A percentile compares a stretch with the other conserved stretches of the same genome.
Conservation (phyloP, 2,888 invertebrate genomes). For the Celastrina argiolus region DNA sequence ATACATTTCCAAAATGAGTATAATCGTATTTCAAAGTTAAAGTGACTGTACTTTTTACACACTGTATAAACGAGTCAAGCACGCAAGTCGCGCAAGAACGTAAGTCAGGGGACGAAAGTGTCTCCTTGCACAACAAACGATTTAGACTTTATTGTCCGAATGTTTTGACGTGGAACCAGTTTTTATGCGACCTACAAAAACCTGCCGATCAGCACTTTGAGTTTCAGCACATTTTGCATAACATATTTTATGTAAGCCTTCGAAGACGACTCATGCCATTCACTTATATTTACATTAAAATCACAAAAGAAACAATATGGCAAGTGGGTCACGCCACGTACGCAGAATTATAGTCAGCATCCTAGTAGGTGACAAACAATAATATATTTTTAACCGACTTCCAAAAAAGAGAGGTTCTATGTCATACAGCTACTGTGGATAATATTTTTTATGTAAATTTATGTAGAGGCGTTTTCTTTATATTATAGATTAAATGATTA, state of each 20-base stretch:
- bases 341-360: neutral
- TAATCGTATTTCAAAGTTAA: no score
- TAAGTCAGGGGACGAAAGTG: neutral
- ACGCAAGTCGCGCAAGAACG: neutral
- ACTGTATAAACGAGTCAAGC: no score
- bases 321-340: neutral
- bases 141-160: slow-evolving; percentile 4
- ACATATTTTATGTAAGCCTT: slow-evolving; percentile 10
- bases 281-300: slow-evolving; percentile 8
- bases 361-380: no score
- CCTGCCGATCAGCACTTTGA: neutral
- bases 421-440: neutral
- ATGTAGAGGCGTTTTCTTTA: neutral
- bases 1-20: no score
- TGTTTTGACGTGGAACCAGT: slow-evolving; percentile 9
- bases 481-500: no score
- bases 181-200: slow-evolving; percentile 13
- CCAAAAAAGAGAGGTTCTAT: no score
- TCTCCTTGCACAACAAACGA: slow-evolving; percentile 7
- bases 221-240: slow-evolving; percentile 9
- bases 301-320: neutral
- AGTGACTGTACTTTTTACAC: no score
- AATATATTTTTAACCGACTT: no score
- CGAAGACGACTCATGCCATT: slow-evolving; percentile 13
- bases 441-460: neutral